Evolutionary conservation across 2,797 vertebrate genomes (phyloP), one percentile per base, ranked within the genome.

Genomic region (Sebastes wilsoni): DNA sequence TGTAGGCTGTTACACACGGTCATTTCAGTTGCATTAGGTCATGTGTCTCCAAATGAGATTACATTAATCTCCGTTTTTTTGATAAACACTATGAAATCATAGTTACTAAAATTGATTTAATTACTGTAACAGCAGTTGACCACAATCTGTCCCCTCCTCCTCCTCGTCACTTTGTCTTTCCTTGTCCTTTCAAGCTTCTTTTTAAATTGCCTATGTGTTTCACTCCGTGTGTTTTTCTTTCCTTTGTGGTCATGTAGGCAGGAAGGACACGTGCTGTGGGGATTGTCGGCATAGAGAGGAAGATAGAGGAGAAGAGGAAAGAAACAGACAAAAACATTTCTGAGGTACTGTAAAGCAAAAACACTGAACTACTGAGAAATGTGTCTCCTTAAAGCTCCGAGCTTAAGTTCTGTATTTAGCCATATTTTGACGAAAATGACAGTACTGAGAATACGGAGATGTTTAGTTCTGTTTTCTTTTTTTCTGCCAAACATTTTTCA

Each of bases 301-400:
- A 99, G 90, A 95, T 99, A 73, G 98, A 99, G 92, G 97, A 99
- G 94, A 99, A 96, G 94, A 97, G 99, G 94, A 99, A 99, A 96
- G 99, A 99, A 94, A 99, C 97, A 0, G 98, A 99, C 95, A 99
- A 99, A 96, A 99, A 99, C 93, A 99, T 99, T 96, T 99, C 98
- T 14, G 99, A 99, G 97, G 98, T 99, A 95, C 90, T 73, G 9
- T 65, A 5, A 78, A 68, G 36, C 2, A 6, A 30, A 73, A 77
- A 34, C 18, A 52, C 42, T 64, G 9, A 62, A 67, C 27, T 55
- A 11, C 13, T 28, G 4, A 34, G 14, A 71, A 64, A 55, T 38
- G 13, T 65, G 20, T 77, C 10, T 72, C 46, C 27, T 70, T 1
- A 23, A 52, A 46, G 22, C 20, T 72, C 9, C 25, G 7, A 56